These are phyloP conservation scores for Adineta ricciae DNA, from an alignment of 2,888 invertebrate species.

Conservation along the genomic window DNA sequence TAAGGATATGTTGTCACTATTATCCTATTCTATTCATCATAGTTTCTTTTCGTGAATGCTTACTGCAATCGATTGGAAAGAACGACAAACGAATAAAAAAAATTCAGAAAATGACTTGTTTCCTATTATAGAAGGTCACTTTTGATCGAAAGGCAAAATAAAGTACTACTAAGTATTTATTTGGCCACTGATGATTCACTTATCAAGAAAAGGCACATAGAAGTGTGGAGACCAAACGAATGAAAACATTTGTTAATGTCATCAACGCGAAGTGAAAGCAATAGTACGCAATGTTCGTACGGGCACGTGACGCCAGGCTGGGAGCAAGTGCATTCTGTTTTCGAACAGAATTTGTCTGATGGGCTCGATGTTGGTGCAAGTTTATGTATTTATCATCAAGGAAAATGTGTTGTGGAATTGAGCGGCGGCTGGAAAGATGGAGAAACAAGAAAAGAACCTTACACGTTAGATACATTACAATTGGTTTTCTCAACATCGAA, in stretches of 20 bases:
- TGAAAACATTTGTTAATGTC: background rate
- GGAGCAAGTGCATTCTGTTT: conserved; percentile 29
- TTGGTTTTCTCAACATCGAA: conserved; percentile 48
- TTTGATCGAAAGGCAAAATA: too few species aligned
- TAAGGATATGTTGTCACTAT: too few species aligned
- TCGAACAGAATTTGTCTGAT: conserved; percentile 43
- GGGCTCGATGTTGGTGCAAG: conserved; percentile 48
- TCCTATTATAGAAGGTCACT: too few species aligned
- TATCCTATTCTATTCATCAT: too few species aligned
- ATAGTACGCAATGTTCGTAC: background rate
- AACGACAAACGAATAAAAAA: too few species aligned
- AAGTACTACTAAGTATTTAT: too few species aligned
- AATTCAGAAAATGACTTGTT: too few species aligned
- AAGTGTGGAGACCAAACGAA: background rate
- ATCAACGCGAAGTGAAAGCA: background rate
- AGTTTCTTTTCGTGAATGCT: too few species aligned
- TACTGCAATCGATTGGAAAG: too few species aligned
- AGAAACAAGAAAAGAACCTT: conserved; percentile 39
- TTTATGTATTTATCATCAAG: conserved; percentile 50
- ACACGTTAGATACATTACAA: conserved; percentile 46
- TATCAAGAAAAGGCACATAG: too few species aligned
- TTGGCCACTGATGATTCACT: too few species aligned
- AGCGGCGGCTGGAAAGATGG: conserved; percentile 50
- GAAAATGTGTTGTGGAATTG: conserved; percentile 49
- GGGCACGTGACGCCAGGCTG: background rate